These are phyloP conservation scores for Bombus breviceps DNA, from an alignment of 1,140 invertebrate species.

Conservation along the genomic window DNA sequence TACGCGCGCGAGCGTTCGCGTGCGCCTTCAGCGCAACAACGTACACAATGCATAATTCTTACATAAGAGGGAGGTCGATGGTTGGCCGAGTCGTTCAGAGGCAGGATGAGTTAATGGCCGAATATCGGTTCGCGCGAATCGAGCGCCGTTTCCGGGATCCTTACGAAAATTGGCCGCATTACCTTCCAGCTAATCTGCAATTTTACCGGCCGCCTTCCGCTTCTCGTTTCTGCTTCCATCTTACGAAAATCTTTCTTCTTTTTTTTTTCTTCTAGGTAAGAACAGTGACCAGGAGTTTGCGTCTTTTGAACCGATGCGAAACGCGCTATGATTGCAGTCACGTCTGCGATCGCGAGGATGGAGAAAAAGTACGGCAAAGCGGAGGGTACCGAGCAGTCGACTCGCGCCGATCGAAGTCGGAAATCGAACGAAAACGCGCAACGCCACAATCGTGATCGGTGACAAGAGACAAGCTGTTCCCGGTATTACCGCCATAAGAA, in stretches of 20 bases:
- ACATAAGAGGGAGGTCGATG: constrained; percentile 44
- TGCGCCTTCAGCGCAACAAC: neutral
- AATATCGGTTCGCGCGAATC: neutral
- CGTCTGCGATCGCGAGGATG: neutral
- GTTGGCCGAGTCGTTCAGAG: constrained; percentile 56
- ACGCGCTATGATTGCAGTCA: no score
- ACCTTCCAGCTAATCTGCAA: neutral
- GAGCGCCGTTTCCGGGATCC: no score
- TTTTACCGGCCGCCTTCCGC: neutral
- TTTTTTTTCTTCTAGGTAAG: neutral
- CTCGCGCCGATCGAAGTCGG: neutral
- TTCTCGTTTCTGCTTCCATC: neutral
- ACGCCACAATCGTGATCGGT: neutral
- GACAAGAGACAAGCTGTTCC: constrained; percentile 45
- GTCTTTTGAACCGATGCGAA: neutral
- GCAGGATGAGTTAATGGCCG: constrained; percentile 58
- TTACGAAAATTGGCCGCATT: neutral
- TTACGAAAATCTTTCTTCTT: neutral
- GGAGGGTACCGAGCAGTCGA: neutral
- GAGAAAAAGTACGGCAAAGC: neutral
- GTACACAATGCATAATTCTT: constrained; percentile 49
- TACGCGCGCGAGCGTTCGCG: neutral
- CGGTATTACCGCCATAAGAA: constrained; percentile 40
- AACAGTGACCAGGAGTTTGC: neutral
- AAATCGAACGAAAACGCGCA: neutral